phyloP scores from a whole-genome alignment of 2,888 invertebrate genomes.

The Caenorhabditis sinica region DNA sequence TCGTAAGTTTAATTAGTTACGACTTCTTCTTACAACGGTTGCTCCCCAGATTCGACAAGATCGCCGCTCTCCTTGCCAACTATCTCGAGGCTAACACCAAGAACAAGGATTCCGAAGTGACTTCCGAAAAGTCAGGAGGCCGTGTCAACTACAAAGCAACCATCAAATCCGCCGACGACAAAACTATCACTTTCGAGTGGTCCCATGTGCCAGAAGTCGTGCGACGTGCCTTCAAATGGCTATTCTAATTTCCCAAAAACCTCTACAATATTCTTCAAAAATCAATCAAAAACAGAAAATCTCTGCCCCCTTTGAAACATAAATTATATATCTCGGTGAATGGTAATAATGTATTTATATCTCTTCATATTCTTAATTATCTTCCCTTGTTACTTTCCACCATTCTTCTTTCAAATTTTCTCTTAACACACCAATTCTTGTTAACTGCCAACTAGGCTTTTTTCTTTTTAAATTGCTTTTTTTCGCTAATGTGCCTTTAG shows the following conservation, averaged over 20 bases:
- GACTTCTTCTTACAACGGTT: neutral
- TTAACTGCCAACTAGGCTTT: constrained; percentile 51
- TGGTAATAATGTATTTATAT: constrained; percentile 34
- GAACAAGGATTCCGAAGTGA: constrained; percentile 54
- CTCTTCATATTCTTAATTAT: constrained; percentile 55
- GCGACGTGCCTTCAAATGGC: constrained; percentile 78
- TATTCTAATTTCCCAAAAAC: constrained; percentile 70
- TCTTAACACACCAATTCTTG: constrained; percentile 31
- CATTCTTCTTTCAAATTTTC: constrained; percentile 44
- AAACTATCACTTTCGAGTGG: constrained; percentile 79
- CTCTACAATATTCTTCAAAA: neutral
- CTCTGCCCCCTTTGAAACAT: constrained; percentile 19
- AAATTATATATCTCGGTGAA: constrained; percentile 61
- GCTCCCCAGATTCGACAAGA: constrained; percentile 74
- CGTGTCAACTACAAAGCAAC: constrained; percentile 73
- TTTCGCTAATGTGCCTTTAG: constrained; percentile 53
- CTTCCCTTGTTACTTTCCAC: constrained; percentile 34
- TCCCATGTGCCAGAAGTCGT: constrained; percentile 76
- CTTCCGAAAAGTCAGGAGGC: constrained; percentile 43
- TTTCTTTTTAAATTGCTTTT: constrained; percentile 21
- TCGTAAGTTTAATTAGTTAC: constrained; percentile 61
- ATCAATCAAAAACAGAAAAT: constrained; percentile 26
- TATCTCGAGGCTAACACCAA: constrained; percentile 79
- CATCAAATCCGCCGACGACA: constrained; percentile 76
- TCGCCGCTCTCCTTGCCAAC: constrained; percentile 77